Evolutionary conservation across 2,797 vertebrate species (phyloP).

Genomic region (Leptatherina wallacei): DNA sequence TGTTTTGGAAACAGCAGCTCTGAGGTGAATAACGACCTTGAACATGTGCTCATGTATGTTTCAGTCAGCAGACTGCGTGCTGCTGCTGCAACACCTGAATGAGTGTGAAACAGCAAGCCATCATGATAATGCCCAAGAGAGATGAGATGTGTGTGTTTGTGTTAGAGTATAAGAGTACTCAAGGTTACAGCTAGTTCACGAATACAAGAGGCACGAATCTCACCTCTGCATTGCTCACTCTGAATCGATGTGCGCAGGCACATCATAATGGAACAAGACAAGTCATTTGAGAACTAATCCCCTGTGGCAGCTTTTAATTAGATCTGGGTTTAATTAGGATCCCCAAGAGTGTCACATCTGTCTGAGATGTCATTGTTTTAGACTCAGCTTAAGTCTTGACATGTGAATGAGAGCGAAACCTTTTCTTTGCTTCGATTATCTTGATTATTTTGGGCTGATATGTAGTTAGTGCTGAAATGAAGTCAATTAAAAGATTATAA

Average conservation of each 20-base stretch:
- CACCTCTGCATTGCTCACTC: slow-evolving; percentile 14
- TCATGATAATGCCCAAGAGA: slow-evolving; percentile 45
- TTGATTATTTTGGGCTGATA: background rate
- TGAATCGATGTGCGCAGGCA: slow-evolving; percentile 20
- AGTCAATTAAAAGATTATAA: background rate
- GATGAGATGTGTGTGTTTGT: slow-evolving; percentile 19
- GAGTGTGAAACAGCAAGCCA: slow-evolving; percentile 62
- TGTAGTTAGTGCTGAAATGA: background rate
- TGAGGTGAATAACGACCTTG: slow-evolving; percentile 56
- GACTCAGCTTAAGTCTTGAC: slow-evolving; percentile 5
- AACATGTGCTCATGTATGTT: slow-evolving; percentile 52
- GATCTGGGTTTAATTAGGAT: slow-evolving; percentile 53
- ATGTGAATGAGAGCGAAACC: background rate
- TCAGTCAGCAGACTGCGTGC: slow-evolving; percentile 51
- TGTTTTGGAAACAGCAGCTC: slow-evolving; percentile 60
- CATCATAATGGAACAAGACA: slow-evolving; percentile 24
- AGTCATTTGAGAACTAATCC: slow-evolving; percentile 22
- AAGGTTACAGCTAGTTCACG: slow-evolving; percentile 29
- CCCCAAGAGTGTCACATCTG: slow-evolving; percentile 51
- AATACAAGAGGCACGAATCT: slow-evolving; percentile 12
- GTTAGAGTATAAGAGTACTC: background rate
- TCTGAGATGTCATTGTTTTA: slow-evolving; percentile 35
- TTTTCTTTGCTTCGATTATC: background rate
- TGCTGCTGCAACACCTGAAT: slow-evolving; percentile 58
- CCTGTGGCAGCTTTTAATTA: slow-evolving; percentile 42